phyloP scores from a whole-genome alignment of 2,888 invertebrate species.

The Anthrax anthrax region DNA sequence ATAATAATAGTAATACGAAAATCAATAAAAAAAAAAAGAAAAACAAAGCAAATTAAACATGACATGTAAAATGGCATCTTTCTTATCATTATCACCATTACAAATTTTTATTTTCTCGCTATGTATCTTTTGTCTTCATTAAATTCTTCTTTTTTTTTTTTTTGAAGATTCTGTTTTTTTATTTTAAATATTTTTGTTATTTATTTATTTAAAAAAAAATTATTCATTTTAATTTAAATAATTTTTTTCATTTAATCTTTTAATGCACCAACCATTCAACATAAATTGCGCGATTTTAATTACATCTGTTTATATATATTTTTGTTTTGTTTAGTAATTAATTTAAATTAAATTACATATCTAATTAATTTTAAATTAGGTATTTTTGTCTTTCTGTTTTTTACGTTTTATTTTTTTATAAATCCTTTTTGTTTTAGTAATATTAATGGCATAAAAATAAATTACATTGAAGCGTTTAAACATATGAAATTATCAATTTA shows the following conservation, averaged over 20 bases:
- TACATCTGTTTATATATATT: neutral
- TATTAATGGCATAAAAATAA: neutral
- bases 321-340: neutral
- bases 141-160: neutral
- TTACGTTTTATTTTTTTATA: neutral
- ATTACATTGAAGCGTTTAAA: neutral
- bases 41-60: slow-evolving; percentile 2
- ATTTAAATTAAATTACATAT: neutral
- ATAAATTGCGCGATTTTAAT: slow-evolving; percentile 1
- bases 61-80: slow-evolving; percentile 5
- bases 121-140: neutral
- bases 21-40: neutral
- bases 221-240: slow-evolving; percentile 5
- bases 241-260: no score
- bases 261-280: neutral
- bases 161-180: neutral
- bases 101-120: neutral
- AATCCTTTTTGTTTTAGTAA: neutral
- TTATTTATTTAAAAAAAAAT: no score
- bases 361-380: no score
- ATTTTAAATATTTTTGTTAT: neutral
- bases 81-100: no score
- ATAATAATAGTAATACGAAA: no score
- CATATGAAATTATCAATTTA: no score
- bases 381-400: neutral